These are phyloP conservation scores for Bombus cullumanus DNA, from an alignment of 1,140 invertebrate genomes.

Conservation along the genomic window DNA sequence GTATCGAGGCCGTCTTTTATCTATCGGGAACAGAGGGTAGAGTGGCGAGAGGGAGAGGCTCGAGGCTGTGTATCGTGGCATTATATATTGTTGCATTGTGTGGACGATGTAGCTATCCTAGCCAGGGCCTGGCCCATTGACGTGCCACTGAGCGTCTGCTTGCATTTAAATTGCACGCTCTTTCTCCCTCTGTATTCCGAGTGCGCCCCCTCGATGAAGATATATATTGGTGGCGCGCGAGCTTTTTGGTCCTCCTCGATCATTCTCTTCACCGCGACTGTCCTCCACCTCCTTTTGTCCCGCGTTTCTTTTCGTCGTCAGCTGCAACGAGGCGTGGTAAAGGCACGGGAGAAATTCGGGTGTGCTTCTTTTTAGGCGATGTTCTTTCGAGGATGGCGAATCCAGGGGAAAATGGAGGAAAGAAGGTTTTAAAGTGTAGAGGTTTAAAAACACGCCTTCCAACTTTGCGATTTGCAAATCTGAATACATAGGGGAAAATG, in stretches of 20 bases:
- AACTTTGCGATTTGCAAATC: neutral
- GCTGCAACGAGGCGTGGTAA: neutral
- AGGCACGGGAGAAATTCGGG: neutral
- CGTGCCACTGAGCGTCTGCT: slow-evolving; percentile 3
- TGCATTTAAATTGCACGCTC: slow-evolving; percentile 40
- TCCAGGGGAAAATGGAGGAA: neutral
- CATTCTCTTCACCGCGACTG: neutral
- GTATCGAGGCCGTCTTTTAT: slow-evolving; percentile 58
- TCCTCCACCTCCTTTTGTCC: neutral
- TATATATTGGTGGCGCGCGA: slow-evolving; percentile 11
- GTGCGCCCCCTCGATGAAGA: slow-evolving; percentile 27
- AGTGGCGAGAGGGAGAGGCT: neutral
- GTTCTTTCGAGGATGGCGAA: neutral
- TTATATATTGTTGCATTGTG: slow-evolving; percentile 57
- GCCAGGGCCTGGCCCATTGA: neutral
- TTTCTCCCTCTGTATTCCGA: neutral
- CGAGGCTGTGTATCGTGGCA: slow-evolving; percentile 19
- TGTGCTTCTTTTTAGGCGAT: too few relatives aligned
- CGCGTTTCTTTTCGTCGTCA: slow-evolving; percentile 13
- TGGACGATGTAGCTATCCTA: slow-evolving; percentile 49
- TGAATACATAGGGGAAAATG: too few relatives aligned
- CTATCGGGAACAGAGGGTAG: slow-evolving; percentile 45
- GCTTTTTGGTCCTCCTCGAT: slow-evolving; percentile 19
- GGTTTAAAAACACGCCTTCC: neutral
- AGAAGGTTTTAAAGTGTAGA: neutral